Conservation (phyloP, 2,113 vertebrate species). For the Pelmatolapia mariae region DNA sequence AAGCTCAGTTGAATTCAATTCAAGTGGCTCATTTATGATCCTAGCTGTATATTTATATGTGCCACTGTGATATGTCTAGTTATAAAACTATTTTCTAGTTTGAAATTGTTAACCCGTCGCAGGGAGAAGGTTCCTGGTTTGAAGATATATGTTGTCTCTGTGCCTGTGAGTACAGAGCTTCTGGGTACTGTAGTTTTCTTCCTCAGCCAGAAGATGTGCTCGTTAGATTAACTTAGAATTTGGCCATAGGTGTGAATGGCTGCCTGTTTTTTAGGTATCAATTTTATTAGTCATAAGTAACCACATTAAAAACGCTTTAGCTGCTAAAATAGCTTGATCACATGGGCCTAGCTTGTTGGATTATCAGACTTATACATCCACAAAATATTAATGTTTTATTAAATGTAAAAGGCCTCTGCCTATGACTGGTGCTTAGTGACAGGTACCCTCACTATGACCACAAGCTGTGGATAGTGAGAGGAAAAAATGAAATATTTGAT, state of each 20-base stretch:
- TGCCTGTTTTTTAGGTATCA: not conserved
- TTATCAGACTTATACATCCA: not conserved
- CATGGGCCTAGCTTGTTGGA: not conserved
- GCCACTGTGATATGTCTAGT: fast-evolving
- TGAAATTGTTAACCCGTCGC: not conserved
- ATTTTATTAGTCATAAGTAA: fast-evolving
- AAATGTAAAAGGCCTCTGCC: not conserved
- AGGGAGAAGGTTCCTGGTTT: not conserved
- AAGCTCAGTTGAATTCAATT: not conserved
- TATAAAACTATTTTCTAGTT: not conserved
- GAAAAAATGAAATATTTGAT: not conserved
- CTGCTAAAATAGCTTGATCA: not conserved
- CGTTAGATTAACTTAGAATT: not conserved
- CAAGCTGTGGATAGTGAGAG: not conserved
- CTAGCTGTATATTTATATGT: not conserved
- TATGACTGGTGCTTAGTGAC: not conserved
- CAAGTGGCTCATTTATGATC: not conserved
- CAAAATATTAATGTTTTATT: not conserved
- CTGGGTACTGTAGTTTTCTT: not conserved
- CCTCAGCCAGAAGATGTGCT: not conserved
- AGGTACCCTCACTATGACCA: not conserved
- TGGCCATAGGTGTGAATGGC: not conserved
- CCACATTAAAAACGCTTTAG: not conserved
- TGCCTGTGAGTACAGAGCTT: not conserved
- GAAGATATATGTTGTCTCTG: not conserved